Evolutionary conservation across 2,888 invertebrate genomes (phyloP).

Genomic region (Calliphora vomitoria): DNA sequence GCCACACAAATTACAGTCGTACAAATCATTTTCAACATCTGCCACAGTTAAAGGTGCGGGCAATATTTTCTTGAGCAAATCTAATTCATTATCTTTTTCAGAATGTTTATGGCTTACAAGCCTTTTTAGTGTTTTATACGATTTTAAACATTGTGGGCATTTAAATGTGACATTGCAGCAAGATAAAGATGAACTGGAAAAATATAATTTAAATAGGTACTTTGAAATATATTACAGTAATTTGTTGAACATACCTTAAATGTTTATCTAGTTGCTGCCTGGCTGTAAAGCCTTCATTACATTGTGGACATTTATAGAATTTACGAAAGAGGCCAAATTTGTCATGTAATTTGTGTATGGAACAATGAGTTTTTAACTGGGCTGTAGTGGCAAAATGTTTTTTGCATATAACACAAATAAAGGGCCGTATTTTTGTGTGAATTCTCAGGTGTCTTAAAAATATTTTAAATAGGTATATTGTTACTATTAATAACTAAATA

Average conservation of each 20-base stretch:
- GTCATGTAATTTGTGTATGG: conserved; percentile 64
- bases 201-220: background rate
- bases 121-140: conserved; percentile 72
- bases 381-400: conserved; percentile 75
- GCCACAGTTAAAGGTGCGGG: conserved; percentile 68
- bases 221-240: background rate
- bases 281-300: conserved; percentile 72
- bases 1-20: conserved; percentile 74
- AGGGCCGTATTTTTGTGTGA: conserved; percentile 77
- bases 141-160: conserved; percentile 65
- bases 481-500: background rate
- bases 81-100: conserved; percentile 69
- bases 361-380: conserved; percentile 76
- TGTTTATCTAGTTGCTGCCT: conserved; percentile 75
- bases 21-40: conserved; percentile 35
- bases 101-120: conserved; percentile 75
- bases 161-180: conserved; percentile 57
- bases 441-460: conserved; percentile 77
- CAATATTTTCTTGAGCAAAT: conserved; percentile 72
- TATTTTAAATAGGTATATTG: conserved; percentile 15
- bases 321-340: conserved; percentile 53
- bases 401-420: conserved; percentile 77
- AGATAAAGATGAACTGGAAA: conserved; percentile 6
- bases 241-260: conserved; percentile 66
- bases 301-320: conserved; percentile 72